These are phyloP conservation scores for Chaetodon trifasciatus DNA, from an alignment of 2,797 vertebrate species.

Conservation along the genomic window DNA sequence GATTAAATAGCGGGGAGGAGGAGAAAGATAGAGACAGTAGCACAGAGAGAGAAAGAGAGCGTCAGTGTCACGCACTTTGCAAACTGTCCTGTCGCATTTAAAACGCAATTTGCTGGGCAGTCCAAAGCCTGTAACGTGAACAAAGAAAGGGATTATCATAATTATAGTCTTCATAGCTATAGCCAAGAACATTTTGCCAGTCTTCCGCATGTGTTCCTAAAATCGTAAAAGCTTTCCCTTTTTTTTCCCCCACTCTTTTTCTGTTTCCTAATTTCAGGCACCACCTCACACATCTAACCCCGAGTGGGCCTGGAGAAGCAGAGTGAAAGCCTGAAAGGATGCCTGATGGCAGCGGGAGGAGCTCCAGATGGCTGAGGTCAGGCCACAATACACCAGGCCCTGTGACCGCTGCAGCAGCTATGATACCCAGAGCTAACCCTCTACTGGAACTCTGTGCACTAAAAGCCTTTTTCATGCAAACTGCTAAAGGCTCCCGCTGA, in stretches of 20 bases:
- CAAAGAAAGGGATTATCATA: conserved; percentile 70
- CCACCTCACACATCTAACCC: conserved; percentile 81
- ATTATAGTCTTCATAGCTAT: conserved; percentile 56
- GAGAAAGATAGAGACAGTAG: conserved; percentile 52
- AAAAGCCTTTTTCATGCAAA: conserved; percentile 74
- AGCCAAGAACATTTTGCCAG: conserved; percentile 47
- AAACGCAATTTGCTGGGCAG: conserved; percentile 64
- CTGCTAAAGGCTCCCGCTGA: conserved; percentile 76
- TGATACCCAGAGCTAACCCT: conserved; percentile 70
- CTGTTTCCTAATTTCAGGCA: conserved; percentile 73
- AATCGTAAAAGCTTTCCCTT: conserved; percentile 26
- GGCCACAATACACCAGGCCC: conserved; percentile 44
- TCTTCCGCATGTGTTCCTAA: conserved; percentile 27
- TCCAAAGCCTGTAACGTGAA: conserved; percentile 53
- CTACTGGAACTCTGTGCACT: conserved; percentile 76
- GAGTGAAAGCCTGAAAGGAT: conserved; percentile 45
- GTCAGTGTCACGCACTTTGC: conserved; percentile 51
- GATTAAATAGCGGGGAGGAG: conserved; percentile 62
- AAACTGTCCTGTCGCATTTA: conserved; percentile 49
- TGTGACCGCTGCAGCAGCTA: conserved; percentile 60
- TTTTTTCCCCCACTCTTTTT: neutral
- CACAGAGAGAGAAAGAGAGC: conserved; percentile 21
- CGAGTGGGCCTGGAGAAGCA: conserved; percentile 55
- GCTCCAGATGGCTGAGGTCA: conserved; percentile 57
- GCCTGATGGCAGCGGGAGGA: conserved; percentile 53